Evolutionary conservation across 2,797 vertebrate species (phyloP).

Genomic region (Potorous gilbertii): DNA sequence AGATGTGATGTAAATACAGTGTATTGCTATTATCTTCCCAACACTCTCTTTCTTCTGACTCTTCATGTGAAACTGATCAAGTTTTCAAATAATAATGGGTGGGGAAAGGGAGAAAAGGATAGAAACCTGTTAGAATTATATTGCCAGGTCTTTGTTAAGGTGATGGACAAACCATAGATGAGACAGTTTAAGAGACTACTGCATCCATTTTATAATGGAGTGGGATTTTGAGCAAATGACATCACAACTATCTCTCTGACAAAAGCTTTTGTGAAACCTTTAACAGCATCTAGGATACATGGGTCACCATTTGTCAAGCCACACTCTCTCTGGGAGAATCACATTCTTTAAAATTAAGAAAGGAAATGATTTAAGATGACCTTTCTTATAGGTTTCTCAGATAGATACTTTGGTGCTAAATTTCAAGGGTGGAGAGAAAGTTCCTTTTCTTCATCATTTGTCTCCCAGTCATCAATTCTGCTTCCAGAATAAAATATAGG

Average conservation of each 20-base stretch:
- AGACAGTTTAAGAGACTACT: conserved; percentile 34
- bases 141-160: conserved; percentile 42
- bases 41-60: conserved; percentile 62
- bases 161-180: conserved; percentile 19
- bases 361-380: too few species aligned
- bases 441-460: neutral
- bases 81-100: conserved; percentile 71
- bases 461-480: neutral
- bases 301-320: too few species aligned
- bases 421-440: neutral
- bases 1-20: conserved; percentile 52
- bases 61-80: conserved; percentile 67
- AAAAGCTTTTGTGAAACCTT: neutral
- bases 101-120: conserved; percentile 63
- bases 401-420: neutral
- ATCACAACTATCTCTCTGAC: neutral
- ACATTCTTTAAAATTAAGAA: too few species aligned
- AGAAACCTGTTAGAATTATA: conserved; percentile 53
- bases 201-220: conserved; percentile 7
- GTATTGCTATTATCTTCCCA: conserved; percentile 55
- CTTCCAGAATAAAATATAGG: too few species aligned
- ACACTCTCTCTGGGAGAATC: too few species aligned
- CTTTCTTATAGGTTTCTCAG: neutral
- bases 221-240: neutral
- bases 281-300: too few species aligned